phyloP scores from a whole-genome alignment of 2,888 invertebrate genomes.

The Mactromeris polynyma region DNA sequence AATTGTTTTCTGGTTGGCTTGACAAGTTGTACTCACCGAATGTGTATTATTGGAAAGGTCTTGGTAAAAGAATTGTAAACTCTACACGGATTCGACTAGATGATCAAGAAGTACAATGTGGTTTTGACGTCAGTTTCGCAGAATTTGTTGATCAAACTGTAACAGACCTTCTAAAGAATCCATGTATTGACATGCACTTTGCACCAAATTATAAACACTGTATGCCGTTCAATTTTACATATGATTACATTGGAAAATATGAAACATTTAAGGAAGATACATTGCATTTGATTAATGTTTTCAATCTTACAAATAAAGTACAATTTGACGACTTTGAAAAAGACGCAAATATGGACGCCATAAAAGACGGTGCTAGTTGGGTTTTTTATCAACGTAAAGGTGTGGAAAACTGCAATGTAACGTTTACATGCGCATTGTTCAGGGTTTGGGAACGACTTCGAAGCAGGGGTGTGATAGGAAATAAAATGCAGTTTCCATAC shows the following conservation, averaged over 20 bases:
- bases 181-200: slow-evolving; percentile 68
- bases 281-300: slow-evolving; percentile 51
- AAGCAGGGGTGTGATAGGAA: slow-evolving; percentile 66
- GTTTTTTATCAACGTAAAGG: slow-evolving; percentile 29
- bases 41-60: slow-evolving; percentile 57
- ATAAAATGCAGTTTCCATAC: slow-evolving; percentile 58
- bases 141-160: slow-evolving; percentile 68
- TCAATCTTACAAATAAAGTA: slow-evolving; percentile 43
- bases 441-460: slow-evolving; percentile 64
- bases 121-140: slow-evolving; percentile 68
- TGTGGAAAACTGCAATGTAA: slow-evolving; percentile 50
- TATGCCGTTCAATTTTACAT: slow-evolving; percentile 66
- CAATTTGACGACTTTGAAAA: slow-evolving; percentile 35
- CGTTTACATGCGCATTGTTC: slow-evolving; percentile 52
- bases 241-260: slow-evolving; percentile 71
- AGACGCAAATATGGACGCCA: slow-evolving; percentile 34
- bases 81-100: slow-evolving; percentile 4
- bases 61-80: slow-evolving; percentile 52
- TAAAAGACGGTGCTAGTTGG: slow-evolving; percentile 33
- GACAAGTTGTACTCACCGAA: slow-evolving; percentile 73
- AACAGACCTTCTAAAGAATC: slow-evolving; percentile 35
- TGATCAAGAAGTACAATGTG: slow-evolving; percentile 48
- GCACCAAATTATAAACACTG: slow-evolving; percentile 70
- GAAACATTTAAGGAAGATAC: slow-evolving; percentile 71
- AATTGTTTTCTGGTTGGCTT: slow-evolving; percentile 72